Evolutionary conservation across 2,113 vertebrate genomes (phyloP).

Genomic region (Marcusenius ussheri): DNA sequence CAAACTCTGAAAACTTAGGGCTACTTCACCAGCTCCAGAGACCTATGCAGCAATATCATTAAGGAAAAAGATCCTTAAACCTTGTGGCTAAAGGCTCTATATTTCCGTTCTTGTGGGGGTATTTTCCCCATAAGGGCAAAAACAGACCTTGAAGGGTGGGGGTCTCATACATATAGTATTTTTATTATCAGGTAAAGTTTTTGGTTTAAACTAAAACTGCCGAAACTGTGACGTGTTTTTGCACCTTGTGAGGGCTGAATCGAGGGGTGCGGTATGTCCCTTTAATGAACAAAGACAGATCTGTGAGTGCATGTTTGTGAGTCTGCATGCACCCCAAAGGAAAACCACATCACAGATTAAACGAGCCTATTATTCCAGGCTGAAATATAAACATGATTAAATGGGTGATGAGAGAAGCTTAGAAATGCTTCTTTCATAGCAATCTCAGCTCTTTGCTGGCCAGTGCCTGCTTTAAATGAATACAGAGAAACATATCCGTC

Average conservation of each 20-base stretch:
- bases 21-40: not conserved
- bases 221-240: not conserved
- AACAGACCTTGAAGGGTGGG: not conserved
- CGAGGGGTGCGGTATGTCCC: not conserved
- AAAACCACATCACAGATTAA: not conserved
- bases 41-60: not conserved
- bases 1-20: not conserved
- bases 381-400: constrained; percentile 1
- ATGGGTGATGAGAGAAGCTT: not conserved
- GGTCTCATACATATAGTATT: not conserved
- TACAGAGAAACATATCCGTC: not conserved
- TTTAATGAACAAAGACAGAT: not conserved
- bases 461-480: not conserved
- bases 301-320: not conserved
- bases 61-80: not conserved
- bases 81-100: not conserved
- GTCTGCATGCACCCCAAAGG: not conserved
- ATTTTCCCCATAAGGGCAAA: not conserved
- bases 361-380: not conserved
- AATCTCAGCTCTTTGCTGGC: not conserved
- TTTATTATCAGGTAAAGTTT: not conserved
- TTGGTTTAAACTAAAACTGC: not conserved
- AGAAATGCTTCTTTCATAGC: not conserved
- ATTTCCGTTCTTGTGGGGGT: not conserved
- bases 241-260: not conserved